Percentiles rank a stretch among this genome's conserved stretches.
Evolutionary conservation across 1,140 invertebrate species (phyloP).

Genomic region (Cephus cinctus): DNA sequence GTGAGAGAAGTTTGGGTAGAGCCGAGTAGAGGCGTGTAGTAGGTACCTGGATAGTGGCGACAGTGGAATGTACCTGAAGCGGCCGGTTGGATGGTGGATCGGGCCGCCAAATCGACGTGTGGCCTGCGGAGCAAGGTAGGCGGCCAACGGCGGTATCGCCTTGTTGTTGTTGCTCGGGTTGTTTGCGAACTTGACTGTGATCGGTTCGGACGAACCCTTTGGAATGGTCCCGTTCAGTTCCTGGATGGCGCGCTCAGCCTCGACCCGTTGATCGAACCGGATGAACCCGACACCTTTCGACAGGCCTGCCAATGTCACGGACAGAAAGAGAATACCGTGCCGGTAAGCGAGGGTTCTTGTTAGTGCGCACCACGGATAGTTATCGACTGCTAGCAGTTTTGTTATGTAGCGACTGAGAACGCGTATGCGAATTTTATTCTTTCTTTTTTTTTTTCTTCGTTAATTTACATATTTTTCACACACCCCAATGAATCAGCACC

Average conservation of each 20-base stretch:
- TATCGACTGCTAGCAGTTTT: no score
- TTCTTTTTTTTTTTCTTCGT: background rate
- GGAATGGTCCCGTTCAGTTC: conserved; percentile 97
- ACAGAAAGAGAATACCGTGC: conserved; percentile 1
- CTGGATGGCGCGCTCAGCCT: conserved; percentile 97
- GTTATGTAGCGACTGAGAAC: background rate
- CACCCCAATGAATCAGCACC: no score
- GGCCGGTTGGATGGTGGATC: conserved; percentile 88
- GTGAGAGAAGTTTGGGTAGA: conserved; percentile 49
- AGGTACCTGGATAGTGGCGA: conserved; percentile 67
- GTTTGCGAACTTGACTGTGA: conserved; percentile 99
- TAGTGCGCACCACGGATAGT: no score
- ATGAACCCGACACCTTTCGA: conserved; percentile 99
- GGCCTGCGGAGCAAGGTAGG: conserved; percentile 84
- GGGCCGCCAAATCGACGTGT: conserved; percentile 84
- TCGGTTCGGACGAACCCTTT: conserved; percentile 93
- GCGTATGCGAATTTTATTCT: background rate
- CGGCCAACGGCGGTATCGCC: conserved; percentile 86
- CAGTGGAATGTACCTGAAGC: conserved; percentile 84
- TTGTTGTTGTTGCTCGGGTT: conserved; percentile 95
- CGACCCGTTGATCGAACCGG: conserved; percentile 95
- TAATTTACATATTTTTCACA: background rate
- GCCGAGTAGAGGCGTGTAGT: conserved; percentile 58
- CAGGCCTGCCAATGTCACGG: conserved; percentile 66
- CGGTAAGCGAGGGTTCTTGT: conserved; percentile 5